Percentiles rank a stretch among this genome's conserved stretches.
phyloP scores from a whole-genome alignment of 2,113 vertebrate species.

The zebrafish (Danio rerio) region GRCz12tu NC_133193.1:47438001-47438500 shows the following conservation, averaged over 20 bases:
- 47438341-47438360: slow-evolving; percentile 11
- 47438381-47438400: slow-evolving; percentile 18
- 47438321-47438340: neutral
- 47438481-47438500: neutral
- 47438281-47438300: neutral
- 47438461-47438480: slow-evolving; percentile 15
- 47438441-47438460: slow-evolving; percentile 36
- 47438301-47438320: slow-evolving; percentile 29
- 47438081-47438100: slow-evolving; percentile 18
- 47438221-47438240: too few species aligned
- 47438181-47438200: slow-evolving; percentile 22
- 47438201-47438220: slow-evolving; percentile 27
- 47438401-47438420: neutral
- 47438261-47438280: slow-evolving; percentile 1
- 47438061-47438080: neutral
- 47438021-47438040: neutral
- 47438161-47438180: slow-evolving; percentile 26
- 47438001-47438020: too few species aligned
- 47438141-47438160: slow-evolving; percentile 6
- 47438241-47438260: neutral
- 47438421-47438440: neutral
- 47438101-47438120: slow-evolving; percentile 23
- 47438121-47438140: slow-evolving; percentile 41
- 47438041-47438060: neutral
- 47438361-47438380: slow-evolving; percentile 21